Evolutionary conservation across 2,797 vertebrate genomes (phyloP), one percentile per base, ranked within the genome.

Genomic region (Neoniphon sammara): DNA sequence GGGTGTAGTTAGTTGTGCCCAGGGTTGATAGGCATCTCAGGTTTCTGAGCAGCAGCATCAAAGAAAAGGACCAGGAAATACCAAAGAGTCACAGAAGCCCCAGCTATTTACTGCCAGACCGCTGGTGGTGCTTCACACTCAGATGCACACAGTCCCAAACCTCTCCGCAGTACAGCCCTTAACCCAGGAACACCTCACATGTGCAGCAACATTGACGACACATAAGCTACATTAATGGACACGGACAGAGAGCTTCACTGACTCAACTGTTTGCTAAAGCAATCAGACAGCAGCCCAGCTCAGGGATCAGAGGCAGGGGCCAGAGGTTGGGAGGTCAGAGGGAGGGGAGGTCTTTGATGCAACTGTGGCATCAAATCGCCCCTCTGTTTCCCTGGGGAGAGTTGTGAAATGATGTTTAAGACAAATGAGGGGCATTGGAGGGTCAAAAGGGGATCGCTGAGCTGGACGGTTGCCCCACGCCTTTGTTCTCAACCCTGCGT

Each of bases 261-360:
- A 57, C 39, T 25, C 39, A 15, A 46, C 65, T 5, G 80, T 69
- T 66, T 56, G 63, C 67, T 70, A 53, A 57, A 87, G 80, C 71
- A 36, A 55, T 64, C 85, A 72, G 85, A 68, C 88, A 91, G 88
- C 88, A 80, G 84, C 75, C 86, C 80, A 87, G 91, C 87, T 94
- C 86, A 93, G 88, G 70, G 85, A 87, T 86, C 80, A 55, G 50
- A 65, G 2, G 21, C 20, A 21, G 78, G n/a, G 75, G 57, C 23
- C 39, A 57, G 27, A 60, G 46, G 75, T 80, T 67, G 52, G 61
- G 64, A 39, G 50, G 64, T 68, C 27, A 31, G 59, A 18, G 58
- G 25, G 7, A 36, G 2, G 47, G 49, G 21, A 21, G 44, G 67
- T 61, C 73, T 30, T 18, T 49, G n/a, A 63, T 39, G 62, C 49